phyloP scores from a whole-genome alignment of 2,888 invertebrate genomes.

The Lycia hirtaria region DNA sequence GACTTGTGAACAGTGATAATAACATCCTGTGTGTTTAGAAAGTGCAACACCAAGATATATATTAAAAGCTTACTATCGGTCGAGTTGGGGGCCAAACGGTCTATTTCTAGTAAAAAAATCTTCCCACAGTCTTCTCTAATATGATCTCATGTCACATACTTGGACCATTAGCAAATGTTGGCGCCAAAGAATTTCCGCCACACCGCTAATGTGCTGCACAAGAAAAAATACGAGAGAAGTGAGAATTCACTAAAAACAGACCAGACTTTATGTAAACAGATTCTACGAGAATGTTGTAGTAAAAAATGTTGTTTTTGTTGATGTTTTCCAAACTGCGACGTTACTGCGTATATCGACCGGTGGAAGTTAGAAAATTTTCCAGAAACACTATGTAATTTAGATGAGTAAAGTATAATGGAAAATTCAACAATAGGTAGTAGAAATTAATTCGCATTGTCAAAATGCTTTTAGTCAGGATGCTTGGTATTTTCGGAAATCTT shows the following conservation, averaged over 20 bases:
- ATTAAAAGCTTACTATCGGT: too few species aligned
- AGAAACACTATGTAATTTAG: neutral
- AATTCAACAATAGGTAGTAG: too few species aligned
- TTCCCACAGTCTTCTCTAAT: neutral
- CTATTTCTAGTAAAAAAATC: too few species aligned
- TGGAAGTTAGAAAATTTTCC: neutral
- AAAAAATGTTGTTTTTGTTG: slow-evolving; percentile 9
- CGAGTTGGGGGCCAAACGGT: too few species aligned
- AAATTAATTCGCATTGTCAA: too few species aligned
- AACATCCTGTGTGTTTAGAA: too few species aligned
- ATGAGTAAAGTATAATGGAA: neutral
- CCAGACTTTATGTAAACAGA: slow-evolving; percentile 1
- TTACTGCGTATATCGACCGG: slow-evolving; percentile 9
- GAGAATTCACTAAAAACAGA: slow-evolving; percentile 2
- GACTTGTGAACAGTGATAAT: too few species aligned
- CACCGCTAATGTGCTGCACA: slow-evolving; percentile 12
- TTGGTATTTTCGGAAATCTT: too few species aligned
- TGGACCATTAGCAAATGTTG: slow-evolving; percentile 23
- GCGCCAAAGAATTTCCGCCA: slow-evolving; percentile 14
- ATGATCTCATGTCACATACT: slow-evolving; percentile 20
- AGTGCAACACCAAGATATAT: too few species aligned
- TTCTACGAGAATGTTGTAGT: slow-evolving; percentile 5
- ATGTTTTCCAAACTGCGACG: slow-evolving; percentile 1
- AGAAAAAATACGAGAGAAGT: neutral
- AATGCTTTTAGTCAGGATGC: too few species aligned